Conservation (phyloP, 2,113 vertebrate species). For the Enhydra lutris region DNA sequence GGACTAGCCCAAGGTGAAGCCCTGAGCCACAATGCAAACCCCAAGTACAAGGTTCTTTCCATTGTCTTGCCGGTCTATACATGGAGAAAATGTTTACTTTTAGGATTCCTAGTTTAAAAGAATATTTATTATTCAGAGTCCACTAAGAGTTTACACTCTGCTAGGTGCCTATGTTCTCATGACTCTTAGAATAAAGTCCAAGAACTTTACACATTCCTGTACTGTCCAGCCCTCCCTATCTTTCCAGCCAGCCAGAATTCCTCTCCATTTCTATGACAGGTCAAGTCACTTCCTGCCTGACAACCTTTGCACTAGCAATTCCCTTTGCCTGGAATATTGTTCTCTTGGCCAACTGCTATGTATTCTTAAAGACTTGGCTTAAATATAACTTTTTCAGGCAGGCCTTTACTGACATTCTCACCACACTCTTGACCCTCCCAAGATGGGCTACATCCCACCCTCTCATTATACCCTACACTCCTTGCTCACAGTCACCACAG, state of each 20-base stretch:
- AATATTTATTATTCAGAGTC: background rate
- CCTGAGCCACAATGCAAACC: background rate
- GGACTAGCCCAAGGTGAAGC: background rate
- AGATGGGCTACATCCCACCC: background rate
- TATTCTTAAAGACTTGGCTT: background rate
- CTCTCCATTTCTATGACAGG: background rate
- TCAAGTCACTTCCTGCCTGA: slow-evolving; percentile 1
- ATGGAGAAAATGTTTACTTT: background rate
- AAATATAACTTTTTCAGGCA: background rate
- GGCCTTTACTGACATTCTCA: background rate
- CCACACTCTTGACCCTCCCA: background rate
- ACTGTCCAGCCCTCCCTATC: background rate
- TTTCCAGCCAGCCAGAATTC: background rate
- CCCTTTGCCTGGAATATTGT: background rate
- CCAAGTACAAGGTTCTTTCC: background rate
- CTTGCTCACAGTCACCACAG: background rate
- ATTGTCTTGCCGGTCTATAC: background rate
- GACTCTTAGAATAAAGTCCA: slow-evolving; percentile 17
- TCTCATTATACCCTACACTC: background rate
- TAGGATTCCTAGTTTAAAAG: background rate
- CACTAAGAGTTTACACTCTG: background rate
- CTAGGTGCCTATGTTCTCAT: background rate
- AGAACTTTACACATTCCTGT: background rate
- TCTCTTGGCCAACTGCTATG: background rate
- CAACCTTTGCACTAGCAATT: slow-evolving; percentile 32